Conservation (phyloP, 2,797 vertebrate genomes). For the Microtus obscurus region DNA sequence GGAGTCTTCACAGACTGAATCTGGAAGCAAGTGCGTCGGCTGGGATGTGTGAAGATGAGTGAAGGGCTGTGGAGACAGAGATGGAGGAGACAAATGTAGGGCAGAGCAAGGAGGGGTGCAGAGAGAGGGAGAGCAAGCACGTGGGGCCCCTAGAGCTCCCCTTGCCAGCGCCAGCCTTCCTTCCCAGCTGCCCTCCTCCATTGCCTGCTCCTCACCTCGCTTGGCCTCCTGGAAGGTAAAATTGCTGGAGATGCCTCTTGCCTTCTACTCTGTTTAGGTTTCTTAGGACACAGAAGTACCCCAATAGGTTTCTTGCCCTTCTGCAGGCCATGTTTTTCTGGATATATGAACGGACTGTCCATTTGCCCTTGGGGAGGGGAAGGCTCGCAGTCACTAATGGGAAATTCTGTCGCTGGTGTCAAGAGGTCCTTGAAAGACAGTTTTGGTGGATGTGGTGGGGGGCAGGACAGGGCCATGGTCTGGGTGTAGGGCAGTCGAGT, state of each 20-base stretch:
- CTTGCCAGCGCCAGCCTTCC: neutral
- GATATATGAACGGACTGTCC: neutral
- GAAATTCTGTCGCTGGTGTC: neutral
- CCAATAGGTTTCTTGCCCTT: neutral
- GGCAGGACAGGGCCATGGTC: neutral
- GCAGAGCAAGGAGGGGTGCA: neutral
- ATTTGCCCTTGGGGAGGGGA: neutral
- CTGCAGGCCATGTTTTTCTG: no score
- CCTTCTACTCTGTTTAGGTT: neutral
- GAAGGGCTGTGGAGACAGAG: neutral
- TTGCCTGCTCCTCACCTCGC: neutral
- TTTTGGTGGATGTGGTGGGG: neutral
- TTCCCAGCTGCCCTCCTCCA: neutral
- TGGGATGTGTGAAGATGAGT: neutral
- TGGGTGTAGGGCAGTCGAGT: no score
- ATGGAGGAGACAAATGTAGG: neutral
- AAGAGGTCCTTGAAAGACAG: no score
- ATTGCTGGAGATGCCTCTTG: neutral
- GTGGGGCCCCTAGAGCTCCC: neutral
- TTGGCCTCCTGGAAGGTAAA: fast-evolving
- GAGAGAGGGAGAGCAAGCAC: no score
- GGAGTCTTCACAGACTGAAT: neutral
- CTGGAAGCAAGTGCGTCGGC: neutral
- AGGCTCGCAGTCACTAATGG: neutral
- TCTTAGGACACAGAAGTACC: neutral